Conservation (phyloP, 2,797 vertebrate genomes). For the Xiphorhynchus erythropygius region DNA sequence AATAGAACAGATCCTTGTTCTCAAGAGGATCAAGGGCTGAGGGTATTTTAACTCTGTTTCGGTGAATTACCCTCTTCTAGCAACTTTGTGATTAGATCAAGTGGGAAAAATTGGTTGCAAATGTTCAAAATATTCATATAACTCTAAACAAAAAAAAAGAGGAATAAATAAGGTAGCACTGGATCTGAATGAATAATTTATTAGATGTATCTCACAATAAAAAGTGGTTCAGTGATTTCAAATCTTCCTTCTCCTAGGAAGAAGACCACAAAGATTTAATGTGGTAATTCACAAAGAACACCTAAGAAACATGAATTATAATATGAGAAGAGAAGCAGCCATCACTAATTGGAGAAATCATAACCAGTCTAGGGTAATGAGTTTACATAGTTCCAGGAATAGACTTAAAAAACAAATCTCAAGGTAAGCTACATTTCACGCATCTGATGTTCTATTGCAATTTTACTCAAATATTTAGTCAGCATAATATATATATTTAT, state of each 20-base stretch:
- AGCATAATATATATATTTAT: neutral
- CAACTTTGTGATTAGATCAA: slow-evolving; percentile 1
- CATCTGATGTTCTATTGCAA: neutral
- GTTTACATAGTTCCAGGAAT: neutral
- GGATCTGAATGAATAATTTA: neutral
- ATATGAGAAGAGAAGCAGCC: neutral
- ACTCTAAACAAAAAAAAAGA: neutral
- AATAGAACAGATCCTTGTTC: neutral
- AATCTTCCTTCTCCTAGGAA: neutral
- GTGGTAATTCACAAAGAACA: neutral
- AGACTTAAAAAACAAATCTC: neutral
- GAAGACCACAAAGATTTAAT: neutral
- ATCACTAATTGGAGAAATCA: neutral
- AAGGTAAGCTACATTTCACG: neutral
- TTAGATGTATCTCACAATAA: neutral
- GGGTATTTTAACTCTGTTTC: neutral
- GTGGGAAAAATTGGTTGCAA: neutral
- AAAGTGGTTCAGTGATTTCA: neutral
- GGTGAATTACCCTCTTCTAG: neutral
- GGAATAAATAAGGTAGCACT: neutral
- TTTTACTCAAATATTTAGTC: neutral
- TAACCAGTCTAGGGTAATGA: neutral
- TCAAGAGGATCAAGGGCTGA: neutral
- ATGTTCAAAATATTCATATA: neutral
- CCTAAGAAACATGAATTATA: neutral